These are phyloP conservation scores for Pachycephala philippinensis DNA, from an alignment of 2,113 vertebrate species.

Conservation along the genomic window DNA sequence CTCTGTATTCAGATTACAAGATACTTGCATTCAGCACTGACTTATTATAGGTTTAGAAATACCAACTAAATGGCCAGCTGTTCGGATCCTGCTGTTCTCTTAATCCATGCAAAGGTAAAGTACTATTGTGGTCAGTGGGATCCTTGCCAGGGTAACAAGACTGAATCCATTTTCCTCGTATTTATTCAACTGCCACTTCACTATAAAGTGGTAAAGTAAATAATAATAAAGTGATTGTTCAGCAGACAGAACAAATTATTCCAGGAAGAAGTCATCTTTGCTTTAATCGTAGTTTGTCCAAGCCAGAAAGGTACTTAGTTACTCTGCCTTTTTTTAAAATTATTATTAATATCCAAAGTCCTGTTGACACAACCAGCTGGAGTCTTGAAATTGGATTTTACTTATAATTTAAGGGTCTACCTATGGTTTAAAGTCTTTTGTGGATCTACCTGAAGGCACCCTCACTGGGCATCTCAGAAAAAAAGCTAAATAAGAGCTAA, in stretches of 20 bases:
- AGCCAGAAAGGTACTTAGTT: not conserved
- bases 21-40: not conserved
- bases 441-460: not conserved
- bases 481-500: not conserved
- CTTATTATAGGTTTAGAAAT: not conserved
- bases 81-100: slow-evolving; percentile 4
- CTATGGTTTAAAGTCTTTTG: not conserved
- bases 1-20: slow-evolving; percentile 9
- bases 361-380: not conserved
- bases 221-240: not conserved
- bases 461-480: not conserved
- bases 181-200: not conserved
- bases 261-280: not conserved
- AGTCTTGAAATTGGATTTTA: not conserved
- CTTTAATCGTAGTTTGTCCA: not conserved
- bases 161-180: not conserved
- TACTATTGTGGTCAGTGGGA: not conserved
- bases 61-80: not conserved
- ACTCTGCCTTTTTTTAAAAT: not conserved
- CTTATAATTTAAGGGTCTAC: not conserved
- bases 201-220: not conserved
- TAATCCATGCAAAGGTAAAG: not conserved
- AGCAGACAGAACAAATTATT: not conserved
- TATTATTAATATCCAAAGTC: not conserved
- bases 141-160: not conserved